phyloP scores from a whole-genome alignment of 2,797 vertebrate species.

The Cossypha niveicapilla region DNA sequence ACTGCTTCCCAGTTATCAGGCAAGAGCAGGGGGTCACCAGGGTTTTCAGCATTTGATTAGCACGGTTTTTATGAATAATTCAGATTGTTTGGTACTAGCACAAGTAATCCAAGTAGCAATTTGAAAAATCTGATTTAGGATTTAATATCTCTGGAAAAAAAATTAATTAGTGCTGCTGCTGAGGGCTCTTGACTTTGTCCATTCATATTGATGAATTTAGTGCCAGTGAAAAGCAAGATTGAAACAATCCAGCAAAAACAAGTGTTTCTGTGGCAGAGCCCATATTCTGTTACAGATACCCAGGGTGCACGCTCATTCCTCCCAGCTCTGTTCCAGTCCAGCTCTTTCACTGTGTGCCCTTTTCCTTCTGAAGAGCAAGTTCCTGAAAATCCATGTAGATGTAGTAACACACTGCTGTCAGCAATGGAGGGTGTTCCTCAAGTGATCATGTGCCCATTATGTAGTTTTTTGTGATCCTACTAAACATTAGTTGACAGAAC shows the following conservation, averaged over 20 bases:
- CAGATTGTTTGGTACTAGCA: neutral
- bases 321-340: neutral
- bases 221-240: neutral
- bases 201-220: neutral
- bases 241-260: neutral
- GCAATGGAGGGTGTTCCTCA: neutral
- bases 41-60: conserved; percentile 40
- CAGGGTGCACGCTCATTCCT: neutral
- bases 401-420: neutral
- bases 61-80: neutral
- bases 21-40: conserved; percentile 6
- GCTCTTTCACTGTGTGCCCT: neutral
- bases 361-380: neutral
- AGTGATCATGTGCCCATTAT: neutral
- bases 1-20: neutral
- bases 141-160: conserved; percentile 13
- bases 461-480: neutral
- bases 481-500: neutral
- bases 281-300: neutral
- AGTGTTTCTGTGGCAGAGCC: neutral
- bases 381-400: neutral
- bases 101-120: conserved; percentile 17
- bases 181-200: neutral
- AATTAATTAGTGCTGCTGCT: neutral
- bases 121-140: conserved; percentile 36